Conservation (phyloP, 2,888 invertebrate genomes). For the Drosophila multiciliata region DNA sequence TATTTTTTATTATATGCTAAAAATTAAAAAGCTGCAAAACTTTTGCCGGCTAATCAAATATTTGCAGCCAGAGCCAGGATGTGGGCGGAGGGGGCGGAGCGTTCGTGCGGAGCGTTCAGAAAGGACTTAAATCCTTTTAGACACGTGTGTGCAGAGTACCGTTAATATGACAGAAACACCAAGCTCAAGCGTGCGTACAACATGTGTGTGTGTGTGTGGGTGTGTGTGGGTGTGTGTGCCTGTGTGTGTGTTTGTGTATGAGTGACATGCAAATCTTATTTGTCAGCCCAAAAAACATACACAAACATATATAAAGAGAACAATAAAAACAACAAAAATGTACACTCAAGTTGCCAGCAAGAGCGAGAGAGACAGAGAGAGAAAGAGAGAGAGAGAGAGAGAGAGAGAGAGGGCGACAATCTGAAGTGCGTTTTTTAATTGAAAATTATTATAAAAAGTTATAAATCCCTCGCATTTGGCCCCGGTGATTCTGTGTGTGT, state of each 20-base stretch:
- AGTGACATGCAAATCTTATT: slow-evolving; percentile 80
- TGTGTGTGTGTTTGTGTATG: slow-evolving; percentile 31
- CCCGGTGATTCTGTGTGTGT: not conserved
- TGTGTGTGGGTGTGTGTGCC: slow-evolving; percentile 11
- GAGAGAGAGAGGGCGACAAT: not conserved
- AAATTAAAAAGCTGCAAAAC: slow-evolving; percentile 69
- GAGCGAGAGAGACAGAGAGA: not conserved
- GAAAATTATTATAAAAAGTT: slow-evolving; percentile 81
- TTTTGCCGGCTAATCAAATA: slow-evolving; percentile 77
- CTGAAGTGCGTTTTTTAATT: slow-evolving; percentile 77
- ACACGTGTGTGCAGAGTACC: slow-evolving; percentile 80
- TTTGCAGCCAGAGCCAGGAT: slow-evolving; percentile 63
- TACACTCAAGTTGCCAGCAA: slow-evolving; percentile 10
- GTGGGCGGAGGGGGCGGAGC: slow-evolving; percentile 37
- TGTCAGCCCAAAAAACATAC: slow-evolving; percentile 56
- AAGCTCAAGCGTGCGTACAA: slow-evolving; percentile 66
- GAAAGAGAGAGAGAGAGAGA: not conserved
- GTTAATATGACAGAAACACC: slow-evolving; percentile 80
- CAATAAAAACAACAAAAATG: slow-evolving; percentile 28
- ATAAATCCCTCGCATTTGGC: slow-evolving; percentile 71
- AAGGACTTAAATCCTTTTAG: slow-evolving; percentile 78
- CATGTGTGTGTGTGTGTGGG: not conserved
- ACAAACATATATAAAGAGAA: slow-evolving; percentile 1
- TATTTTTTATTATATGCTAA: slow-evolving; percentile 28
- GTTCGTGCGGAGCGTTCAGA: slow-evolving; percentile 63